Evolutionary conservation across 2,113 vertebrate genomes (phyloP), one percentile per base, ranked within the genome.

Genomic region (Glaucomys volans): DNA sequence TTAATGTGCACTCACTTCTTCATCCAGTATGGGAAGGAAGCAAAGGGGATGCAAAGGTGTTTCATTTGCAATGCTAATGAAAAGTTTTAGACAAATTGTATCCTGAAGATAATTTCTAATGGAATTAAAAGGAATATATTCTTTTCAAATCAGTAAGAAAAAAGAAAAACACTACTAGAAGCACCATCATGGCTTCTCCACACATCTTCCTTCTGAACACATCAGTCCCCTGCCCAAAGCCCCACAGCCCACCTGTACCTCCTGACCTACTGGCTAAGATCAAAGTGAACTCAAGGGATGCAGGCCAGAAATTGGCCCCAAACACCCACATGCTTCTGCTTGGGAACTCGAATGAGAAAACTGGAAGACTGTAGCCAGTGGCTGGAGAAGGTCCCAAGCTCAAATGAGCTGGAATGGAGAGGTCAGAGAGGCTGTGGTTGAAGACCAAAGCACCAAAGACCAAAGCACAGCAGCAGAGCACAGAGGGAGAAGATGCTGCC

Each of bases 21-120:
- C 37, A 42, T 81, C 12, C 30, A 87, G 69, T 35, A 40, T 22
- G 57, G n/a, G 20, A 37, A 74, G 59, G 13, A 87, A 75, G 22
- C 30, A 59, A 26, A 24, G 47, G 30, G 52, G 52, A 52, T 3
- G 52, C 14, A 16, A 52, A 52, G 52, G 52, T 52, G 52, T 52
- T 52, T 52, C 14, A 52, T 52, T 52, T 12, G 13, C 52, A 52
- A 14, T 52, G 81, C n/a, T 47, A 92, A 67, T 28, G 44, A 47
- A 47, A 47, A 8, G 44, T 47, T 47, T 40, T 54, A 40, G 84
- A 13, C 14, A 87, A 54, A 85, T 32, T 80, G 37, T 71, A 90
- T 64, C 20, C 80, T 90, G 52, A 93, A 83, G 37, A 59, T 92
- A 64, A 52, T 82, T 90, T 90, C 37, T 52, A 67, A 81, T 67